Percentiles rank a stretch among this genome's conserved stretches.
These are phyloP conservation scores for Phylloscopus whistleri DNA, from an alignment of 2,113 vertebrate species.

Conservation along the genomic window DNA sequence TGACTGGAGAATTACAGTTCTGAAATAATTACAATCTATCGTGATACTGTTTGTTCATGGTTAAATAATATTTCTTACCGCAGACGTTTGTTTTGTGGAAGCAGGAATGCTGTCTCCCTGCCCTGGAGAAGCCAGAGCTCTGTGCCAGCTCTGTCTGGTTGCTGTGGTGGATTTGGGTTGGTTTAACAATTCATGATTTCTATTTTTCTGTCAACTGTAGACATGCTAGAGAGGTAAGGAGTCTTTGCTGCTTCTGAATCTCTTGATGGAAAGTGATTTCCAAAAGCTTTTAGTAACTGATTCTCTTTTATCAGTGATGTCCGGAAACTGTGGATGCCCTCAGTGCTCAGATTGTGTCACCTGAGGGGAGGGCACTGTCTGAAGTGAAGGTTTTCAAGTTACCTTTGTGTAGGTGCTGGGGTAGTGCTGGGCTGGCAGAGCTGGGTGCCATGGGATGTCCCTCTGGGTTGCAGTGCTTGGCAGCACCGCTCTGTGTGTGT, in stretches of 20 bases:
- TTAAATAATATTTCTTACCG: neutral
- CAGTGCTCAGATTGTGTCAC: neutral
- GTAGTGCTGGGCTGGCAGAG: neutral
- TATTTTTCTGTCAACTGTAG: neutral
- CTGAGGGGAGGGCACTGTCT: neutral
- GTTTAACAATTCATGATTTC: neutral
- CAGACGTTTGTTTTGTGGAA: neutral
- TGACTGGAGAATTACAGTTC: neutral
- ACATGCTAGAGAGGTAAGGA: neutral
- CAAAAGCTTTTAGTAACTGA: neutral
- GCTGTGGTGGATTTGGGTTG: neutral
- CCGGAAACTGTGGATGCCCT: neutral
- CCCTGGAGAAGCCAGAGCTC: neutral
- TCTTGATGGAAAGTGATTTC: neutral
- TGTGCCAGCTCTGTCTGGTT: neutral
- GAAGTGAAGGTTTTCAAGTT: neutral
- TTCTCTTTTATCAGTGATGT: neutral
- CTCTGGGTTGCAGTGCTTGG: neutral
- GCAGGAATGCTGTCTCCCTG: neutral
- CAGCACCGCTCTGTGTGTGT: neutral
- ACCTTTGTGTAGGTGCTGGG: neutral
- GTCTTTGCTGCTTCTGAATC: neutral
- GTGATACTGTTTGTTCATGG: neutral
- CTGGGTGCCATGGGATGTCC: neutral
- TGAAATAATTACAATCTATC: neutral